Conservation (phyloP, 2,888 invertebrate genomes). For the Microdon myrmicae region DNA sequence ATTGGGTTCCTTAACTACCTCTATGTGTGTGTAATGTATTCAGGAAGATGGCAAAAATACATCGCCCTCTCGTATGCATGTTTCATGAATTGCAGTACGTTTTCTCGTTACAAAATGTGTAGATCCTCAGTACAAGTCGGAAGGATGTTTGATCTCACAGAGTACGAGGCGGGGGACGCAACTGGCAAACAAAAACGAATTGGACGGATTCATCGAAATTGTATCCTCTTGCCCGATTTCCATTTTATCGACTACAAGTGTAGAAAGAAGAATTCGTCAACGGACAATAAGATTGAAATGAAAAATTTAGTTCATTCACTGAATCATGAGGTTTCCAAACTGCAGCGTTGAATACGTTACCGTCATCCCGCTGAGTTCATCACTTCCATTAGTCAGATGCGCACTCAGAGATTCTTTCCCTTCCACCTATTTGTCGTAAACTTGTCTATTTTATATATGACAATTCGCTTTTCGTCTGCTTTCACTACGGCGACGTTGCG, state of each 20-base stretch:
- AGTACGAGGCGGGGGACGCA: neutral
- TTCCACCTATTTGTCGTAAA: too few relatives aligned
- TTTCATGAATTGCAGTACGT: slow-evolving; percentile 52
- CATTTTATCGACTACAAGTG: slow-evolving; percentile 3
- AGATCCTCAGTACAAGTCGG: slow-evolving; percentile 23
- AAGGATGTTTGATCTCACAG: neutral
- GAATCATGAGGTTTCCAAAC: slow-evolving; percentile 20
- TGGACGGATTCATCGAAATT: slow-evolving; percentile 45
- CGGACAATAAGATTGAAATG: slow-evolving; percentile 15
- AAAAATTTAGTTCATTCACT: slow-evolving; percentile 30
- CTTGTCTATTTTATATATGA: too few relatives aligned
- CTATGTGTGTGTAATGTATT: slow-evolving; percentile 23
- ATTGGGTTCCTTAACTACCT: slow-evolving; percentile 17
- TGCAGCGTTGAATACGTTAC: slow-evolving; percentile 12
- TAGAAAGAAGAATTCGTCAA: neutral
- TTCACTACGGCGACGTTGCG: too few relatives aligned
- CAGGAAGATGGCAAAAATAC: slow-evolving; percentile 44
- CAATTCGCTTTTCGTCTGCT: too few relatives aligned
- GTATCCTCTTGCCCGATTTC: slow-evolving; percentile 11
- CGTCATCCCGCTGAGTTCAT: slow-evolving; percentile 21
- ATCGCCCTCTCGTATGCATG: slow-evolving; percentile 46
- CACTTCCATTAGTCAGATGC: slow-evolving; percentile 26
- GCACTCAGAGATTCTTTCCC: too few relatives aligned
- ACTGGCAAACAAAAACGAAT: slow-evolving; percentile 26
- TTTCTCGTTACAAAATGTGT: slow-evolving; percentile 51